A percentile compares a stretch with the other conserved stretches of the same genome.
phyloP scores from a whole-genome alignment of 2,113 vertebrate species.

The Rousettus leschenaultii region DNA sequence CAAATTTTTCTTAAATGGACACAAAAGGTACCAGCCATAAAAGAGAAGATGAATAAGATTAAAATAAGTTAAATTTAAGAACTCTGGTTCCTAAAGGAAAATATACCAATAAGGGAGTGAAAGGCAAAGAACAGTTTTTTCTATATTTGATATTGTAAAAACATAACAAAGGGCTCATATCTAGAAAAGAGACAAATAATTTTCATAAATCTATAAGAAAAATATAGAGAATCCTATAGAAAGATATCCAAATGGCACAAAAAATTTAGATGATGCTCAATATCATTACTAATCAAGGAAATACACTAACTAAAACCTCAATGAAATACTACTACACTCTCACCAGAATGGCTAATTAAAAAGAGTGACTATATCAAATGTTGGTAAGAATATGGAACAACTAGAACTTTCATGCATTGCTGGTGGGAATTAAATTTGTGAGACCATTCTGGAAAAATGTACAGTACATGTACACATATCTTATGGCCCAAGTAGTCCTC shows the following conservation, averaged over 20 bases:
- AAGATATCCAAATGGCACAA: background rate
- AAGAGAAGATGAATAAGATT: background rate
- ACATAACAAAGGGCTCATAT: background rate
- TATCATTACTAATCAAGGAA: background rate
- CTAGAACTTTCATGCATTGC: background rate
- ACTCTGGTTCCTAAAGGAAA: background rate
- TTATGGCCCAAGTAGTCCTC: background rate
- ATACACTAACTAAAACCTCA: background rate
- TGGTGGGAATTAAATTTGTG: background rate
- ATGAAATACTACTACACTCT: background rate
- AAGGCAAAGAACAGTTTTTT: background rate
- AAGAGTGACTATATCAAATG: background rate
- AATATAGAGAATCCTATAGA: background rate
- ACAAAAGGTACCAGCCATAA: background rate
- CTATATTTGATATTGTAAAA: background rate
- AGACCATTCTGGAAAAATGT: background rate
- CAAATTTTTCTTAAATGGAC: background rate
- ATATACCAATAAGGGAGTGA: background rate
- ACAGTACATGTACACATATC: background rate
- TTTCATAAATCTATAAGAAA: constrained; percentile 6
- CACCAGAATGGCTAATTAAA: background rate
- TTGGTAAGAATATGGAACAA: background rate
- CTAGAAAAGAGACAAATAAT: background rate
- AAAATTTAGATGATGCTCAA: background rate
- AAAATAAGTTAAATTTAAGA: background rate